A percentile compares a stretch with the other conserved stretches of the same genome.
phyloP scores from a whole-genome alignment of 64 coral and sea anemone species.

The Acropora yongei region DNA sequence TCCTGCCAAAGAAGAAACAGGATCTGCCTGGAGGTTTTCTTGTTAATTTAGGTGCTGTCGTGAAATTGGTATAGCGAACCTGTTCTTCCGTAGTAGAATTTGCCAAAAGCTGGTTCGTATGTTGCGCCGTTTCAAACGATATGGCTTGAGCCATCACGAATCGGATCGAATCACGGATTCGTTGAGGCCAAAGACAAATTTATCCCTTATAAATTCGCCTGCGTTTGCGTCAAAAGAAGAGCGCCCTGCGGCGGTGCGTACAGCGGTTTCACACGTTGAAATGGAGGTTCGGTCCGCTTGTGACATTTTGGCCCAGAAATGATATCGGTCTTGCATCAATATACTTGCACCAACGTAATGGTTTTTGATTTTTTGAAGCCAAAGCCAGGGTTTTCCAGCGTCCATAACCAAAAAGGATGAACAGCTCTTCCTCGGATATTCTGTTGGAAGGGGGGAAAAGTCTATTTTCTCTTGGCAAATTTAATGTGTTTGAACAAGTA shows the following conservation, averaged over 20 bases:
- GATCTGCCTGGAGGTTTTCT: too few species aligned
- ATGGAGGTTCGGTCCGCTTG: neutral
- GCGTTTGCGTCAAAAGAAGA: conserved; percentile 13
- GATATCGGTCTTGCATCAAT: conserved; percentile 13
- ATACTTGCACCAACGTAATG: conserved; percentile 30
- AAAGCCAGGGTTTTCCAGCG: neutral
- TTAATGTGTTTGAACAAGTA: too few species aligned
- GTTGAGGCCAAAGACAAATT: conserved; percentile 48
- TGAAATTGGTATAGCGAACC: neutral
- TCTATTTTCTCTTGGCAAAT: too few species aligned
- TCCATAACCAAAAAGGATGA: neutral
- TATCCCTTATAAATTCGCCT: conserved; percentile 18
- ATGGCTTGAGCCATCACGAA: conserved; percentile 46
- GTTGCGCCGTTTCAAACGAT: conserved; percentile 49
- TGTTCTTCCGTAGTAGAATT: neutral
- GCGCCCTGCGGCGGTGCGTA: conserved; percentile 12
- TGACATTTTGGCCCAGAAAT: neutral
- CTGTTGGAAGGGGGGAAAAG: too few species aligned
- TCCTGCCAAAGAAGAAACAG: too few species aligned
- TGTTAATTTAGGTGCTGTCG: neutral
- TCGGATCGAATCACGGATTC: too few species aligned
- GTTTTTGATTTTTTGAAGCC: conserved; percentile 25
- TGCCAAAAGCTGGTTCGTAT: conserved; percentile 35
- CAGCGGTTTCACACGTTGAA: neutral
- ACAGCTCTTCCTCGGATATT: too few species aligned